Percentiles rank a stretch among this genome's conserved stretches.
Conservation (phyloP, 2,797 vertebrate genomes). For the Acipenser ruthenus region DNA sequence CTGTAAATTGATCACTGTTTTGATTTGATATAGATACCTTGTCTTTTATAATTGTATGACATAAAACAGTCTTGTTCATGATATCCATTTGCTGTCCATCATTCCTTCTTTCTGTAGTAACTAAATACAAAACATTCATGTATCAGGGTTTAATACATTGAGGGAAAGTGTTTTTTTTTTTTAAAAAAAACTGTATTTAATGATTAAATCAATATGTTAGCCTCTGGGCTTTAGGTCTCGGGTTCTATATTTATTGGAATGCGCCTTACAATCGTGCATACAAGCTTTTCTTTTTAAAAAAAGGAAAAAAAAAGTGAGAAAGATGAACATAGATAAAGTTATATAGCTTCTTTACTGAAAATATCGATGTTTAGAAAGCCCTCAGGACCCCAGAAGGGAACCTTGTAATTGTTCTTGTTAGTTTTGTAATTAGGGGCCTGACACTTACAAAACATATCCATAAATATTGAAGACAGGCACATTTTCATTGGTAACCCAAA, state of each 20-base stretch:
- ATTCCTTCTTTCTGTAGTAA: neutral
- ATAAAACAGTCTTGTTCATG: neutral
- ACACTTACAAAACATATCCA: no score
- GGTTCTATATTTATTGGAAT: slow-evolving; percentile 34
- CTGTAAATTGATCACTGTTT: neutral
- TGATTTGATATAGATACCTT: neutral
- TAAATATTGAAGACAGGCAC: no score
- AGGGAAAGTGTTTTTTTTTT: slow-evolving; percentile 17
- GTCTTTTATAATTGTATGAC: neutral
- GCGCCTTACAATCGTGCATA: slow-evolving; percentile 36
- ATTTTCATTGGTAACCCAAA: no score
- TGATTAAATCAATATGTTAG: slow-evolving; percentile 56
- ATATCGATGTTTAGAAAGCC: no score
- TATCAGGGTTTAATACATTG: no score
- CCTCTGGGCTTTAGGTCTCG: slow-evolving; percentile 41
- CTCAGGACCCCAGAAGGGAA: no score
- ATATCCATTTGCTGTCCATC: neutral
- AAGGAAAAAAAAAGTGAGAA: no score
- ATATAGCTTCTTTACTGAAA: no score
- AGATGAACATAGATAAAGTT: no score
- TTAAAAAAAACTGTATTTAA: slow-evolving; percentile 31
- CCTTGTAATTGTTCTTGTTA: no score
- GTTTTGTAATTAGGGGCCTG: no score
- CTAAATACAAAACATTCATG: no score
- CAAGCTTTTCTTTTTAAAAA: slow-evolving; percentile 11